phyloP scores from a whole-genome alignment of 1,140 invertebrate genomes.

The Apis cerana region DNA sequence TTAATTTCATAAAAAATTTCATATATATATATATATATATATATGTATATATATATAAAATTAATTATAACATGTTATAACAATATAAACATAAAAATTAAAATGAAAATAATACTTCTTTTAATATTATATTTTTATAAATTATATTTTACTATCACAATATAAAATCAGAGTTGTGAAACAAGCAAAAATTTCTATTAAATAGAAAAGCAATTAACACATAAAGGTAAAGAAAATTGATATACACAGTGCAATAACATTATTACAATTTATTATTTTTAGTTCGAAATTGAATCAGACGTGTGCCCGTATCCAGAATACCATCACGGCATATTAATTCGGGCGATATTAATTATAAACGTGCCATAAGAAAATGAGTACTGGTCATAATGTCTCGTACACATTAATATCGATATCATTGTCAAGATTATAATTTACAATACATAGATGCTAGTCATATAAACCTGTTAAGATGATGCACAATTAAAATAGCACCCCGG shows the following conservation, averaged over 20 bases:
- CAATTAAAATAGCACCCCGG: constrained; percentile 77
- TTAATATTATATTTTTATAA: constrained; percentile 12
- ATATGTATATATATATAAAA: not conserved
- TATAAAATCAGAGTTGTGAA: constrained; percentile 40
- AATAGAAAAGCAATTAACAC: constrained; percentile 19
- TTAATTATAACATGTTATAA: constrained; percentile 20
- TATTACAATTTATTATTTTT: constrained; percentile 75
- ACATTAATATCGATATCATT: constrained; percentile 76
- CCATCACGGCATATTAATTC: constrained; percentile 69
- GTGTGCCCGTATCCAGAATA: constrained; percentile 65
- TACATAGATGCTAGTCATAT: constrained; percentile 80
- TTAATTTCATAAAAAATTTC: not conserved
- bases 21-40: not conserved
- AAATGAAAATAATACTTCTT: constrained; percentile 44
- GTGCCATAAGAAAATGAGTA: constrained; percentile 81
- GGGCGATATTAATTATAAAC: constrained; percentile 77
- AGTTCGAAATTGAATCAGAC: constrained; percentile 70
- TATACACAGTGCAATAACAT: constrained; percentile 51
- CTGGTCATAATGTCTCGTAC: constrained; percentile 78
- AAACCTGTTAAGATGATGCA: constrained; percentile 77
- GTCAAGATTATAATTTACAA: constrained; percentile 80
- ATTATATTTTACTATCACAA: constrained; percentile 7
- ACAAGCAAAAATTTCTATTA: constrained; percentile 39
- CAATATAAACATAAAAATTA: constrained; percentile 17
- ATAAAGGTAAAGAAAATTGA: constrained; percentile 41